Base-by-base conservation (phyloP, 2,113 vertebrate genomes). In the Zosterops lateralis region DNA sequence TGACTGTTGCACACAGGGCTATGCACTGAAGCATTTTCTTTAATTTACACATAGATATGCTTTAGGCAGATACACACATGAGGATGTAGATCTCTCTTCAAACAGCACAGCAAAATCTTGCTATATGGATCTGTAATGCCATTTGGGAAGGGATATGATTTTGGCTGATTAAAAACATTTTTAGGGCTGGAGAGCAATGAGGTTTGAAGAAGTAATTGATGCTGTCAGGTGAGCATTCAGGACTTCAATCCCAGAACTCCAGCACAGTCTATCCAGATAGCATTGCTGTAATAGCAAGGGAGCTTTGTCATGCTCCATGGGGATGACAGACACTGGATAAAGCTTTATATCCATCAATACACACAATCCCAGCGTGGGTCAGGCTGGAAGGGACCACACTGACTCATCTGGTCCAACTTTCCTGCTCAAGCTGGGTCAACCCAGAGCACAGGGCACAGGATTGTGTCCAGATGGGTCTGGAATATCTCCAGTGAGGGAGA, bases 1-100 rank as follows among this genome's bases (percentile, higher is more conserved):
- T 92, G 96, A 83, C 87, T 96, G 89, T 74, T 89, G 65, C 72
- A 96, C 75, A 92, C 51, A 84, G 62, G 83, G 87, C 56, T 95
- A 72, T 79, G 67, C 32, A 74, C 47, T 4, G 61, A 95, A 95
- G 85, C 79, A 73, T 87, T 70, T 77, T 77, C 85, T 97, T 96
- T 93, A 96, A 95, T 78, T 96, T 96, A 92, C 66, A 95, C 73
- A 93, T 51, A 96, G 97, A 94, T 87, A 82, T 0, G 3, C 58
- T 88, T 53, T 78, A 91, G 84, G 89, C 83, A 91, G 86, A 92
- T 48, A 81, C 36, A 81, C 22, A 79, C 84, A 89, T 53, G 21
- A 3, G 92, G 94, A 95, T 82, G 80, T 31, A 95, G 75, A 76
- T 32, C 47, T 50, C 45, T 88, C 84, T 92, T 66, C 90, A 95